Conservation (phyloP, 92 coral and sea anemone genomes). For the Pocillopora grandis region DNA sequence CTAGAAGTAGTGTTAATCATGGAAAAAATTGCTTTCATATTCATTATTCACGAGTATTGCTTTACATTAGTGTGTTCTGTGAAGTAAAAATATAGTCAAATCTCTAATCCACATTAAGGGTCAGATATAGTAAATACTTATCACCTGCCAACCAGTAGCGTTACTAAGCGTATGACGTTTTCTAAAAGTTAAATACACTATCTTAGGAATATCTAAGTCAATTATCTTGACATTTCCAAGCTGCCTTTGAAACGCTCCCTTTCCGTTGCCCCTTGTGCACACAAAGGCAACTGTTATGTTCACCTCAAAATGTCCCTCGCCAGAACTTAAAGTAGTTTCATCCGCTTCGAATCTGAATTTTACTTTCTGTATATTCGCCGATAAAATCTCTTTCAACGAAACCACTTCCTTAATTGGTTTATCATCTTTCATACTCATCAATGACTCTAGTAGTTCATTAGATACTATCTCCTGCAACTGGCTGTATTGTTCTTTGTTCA, state of each 20-base stretch:
- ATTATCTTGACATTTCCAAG: conserved; percentile 75
- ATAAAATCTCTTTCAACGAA: conserved; percentile 10
- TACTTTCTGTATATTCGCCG: conserved; percentile 31
- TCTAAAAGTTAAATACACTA: conserved; percentile 67
- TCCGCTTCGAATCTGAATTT: conserved; percentile 9
- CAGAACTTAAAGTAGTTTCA: conserved; percentile 7
- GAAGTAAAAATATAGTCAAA: no score
- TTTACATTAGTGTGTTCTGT: no score
- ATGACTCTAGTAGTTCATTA: background rate
- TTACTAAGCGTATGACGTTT: conserved; percentile 49
- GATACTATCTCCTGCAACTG: conserved; percentile 47
- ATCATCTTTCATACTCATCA: background rate
- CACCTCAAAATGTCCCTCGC: background rate
- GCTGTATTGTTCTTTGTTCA: conserved; percentile 54
- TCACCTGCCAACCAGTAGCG: conserved; percentile 30
- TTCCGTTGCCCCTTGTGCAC: conserved; percentile 14
- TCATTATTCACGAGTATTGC: no score
- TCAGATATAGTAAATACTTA: background rate
- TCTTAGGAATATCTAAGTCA: conserved; percentile 45
- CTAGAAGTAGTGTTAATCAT: no score
- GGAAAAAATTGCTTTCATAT: no score
- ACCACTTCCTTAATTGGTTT: conserved; percentile 9
- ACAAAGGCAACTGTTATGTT: conserved; percentile 37
- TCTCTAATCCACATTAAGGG: no score
- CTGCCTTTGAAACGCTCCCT: conserved; percentile 30